Evolutionary conservation across 2,113 vertebrate species (phyloP).

Genomic region (Delphinus delphis): DNA sequence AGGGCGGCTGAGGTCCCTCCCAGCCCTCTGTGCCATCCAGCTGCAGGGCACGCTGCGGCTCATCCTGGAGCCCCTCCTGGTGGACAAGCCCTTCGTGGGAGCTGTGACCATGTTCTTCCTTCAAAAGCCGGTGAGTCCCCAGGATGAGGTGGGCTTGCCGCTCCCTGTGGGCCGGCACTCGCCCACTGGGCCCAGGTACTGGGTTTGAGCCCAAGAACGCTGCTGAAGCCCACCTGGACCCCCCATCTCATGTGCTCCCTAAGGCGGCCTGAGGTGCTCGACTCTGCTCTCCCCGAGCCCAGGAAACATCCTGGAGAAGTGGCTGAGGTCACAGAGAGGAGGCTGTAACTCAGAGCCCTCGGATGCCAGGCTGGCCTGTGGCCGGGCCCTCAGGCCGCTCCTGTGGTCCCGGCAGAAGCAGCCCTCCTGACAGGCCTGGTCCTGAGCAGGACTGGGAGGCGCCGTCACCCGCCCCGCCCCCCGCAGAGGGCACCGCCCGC

Average conservation of each 20-base stretch:
- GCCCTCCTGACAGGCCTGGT: neutral
- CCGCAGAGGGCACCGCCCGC: neutral
- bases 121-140: constrained; percentile 90
- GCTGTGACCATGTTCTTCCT: constrained; percentile 96
- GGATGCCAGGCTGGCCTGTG: neutral
- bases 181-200: rapidly evolving
- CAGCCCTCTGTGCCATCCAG: constrained; percentile 77
- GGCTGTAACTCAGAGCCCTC: neutral
- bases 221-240: neutral
- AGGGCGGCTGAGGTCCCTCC: neutral
- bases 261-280: neutral
- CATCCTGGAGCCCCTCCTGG: constrained; percentile 93
- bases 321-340: neutral
- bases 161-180: neutral
- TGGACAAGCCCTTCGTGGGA: constrained; percentile 91
- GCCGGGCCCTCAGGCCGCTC: rapidly evolving
- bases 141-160: rapidly evolving
- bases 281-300: neutral
- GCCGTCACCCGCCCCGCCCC: too few relatives aligned
- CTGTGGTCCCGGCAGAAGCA: neutral
- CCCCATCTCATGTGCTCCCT: neutral
- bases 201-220: neutral
- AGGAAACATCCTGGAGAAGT: neutral
- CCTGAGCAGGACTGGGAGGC: neutral
- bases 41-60: constrained; percentile 91